These are phyloP conservation scores for Dendrocopos noguchii DNA, from an alignment of 2,113 vertebrate species.

Conservation along the genomic window DNA sequence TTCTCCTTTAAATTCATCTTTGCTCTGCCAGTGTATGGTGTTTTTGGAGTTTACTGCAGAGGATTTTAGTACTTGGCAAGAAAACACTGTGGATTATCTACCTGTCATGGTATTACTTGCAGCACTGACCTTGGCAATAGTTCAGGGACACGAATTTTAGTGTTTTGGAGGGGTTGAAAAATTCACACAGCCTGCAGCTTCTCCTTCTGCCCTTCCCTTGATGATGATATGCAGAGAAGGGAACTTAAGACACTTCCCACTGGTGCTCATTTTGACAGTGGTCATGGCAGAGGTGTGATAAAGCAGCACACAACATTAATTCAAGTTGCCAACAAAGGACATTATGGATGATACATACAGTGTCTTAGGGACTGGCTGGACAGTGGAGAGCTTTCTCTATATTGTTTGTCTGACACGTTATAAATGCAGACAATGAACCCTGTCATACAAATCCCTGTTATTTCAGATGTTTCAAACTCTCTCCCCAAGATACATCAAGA, in stretches of 20 bases:
- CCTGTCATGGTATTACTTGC: too few species aligned
- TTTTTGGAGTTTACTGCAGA: background rate
- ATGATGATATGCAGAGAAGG: background rate
- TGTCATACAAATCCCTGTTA: background rate
- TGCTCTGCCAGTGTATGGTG: background rate
- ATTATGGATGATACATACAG: fast-evolving
- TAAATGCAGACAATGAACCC: background rate
- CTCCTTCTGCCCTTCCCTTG: constrained; percentile 7
- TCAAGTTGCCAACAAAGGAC: background rate
- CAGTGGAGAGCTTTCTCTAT: background rate
- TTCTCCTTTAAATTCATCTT: background rate
- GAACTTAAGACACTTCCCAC: background rate
- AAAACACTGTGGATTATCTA: too few species aligned
- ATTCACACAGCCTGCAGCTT: background rate
- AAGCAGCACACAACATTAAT: background rate
- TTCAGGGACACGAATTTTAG: too few species aligned
- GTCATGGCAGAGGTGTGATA: background rate
- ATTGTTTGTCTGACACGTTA: constrained; percentile 11
- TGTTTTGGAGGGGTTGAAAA: background rate
- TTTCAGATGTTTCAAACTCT: background rate
- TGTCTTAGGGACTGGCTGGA: background rate
- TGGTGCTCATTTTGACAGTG: background rate
- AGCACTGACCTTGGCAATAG: too few species aligned
- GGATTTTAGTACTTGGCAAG: background rate
- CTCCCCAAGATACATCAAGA: background rate